Evolutionary conservation across 2,888 invertebrate species (phyloP).

Genomic region (Harpagoxenus sublaevis): DNA sequence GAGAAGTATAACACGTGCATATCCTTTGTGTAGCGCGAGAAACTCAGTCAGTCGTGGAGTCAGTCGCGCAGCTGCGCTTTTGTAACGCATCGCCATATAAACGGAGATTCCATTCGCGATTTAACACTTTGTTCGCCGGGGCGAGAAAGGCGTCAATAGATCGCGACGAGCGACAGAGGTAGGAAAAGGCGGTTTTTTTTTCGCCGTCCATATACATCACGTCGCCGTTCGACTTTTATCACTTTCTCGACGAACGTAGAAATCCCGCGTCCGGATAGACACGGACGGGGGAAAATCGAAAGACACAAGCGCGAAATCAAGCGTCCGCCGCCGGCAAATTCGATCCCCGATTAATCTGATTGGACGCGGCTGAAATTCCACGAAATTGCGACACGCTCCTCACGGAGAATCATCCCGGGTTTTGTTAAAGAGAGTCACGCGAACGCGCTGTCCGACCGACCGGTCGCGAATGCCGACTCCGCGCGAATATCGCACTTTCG

Average conservation of each 20-base stretch:
- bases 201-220: slow-evolving; percentile 9
- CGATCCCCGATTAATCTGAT: slow-evolving; percentile 22
- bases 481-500: slow-evolving; percentile 19
- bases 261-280: slow-evolving; percentile 12
- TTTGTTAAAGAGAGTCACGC: slow-evolving; percentile 5
- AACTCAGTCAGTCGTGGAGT: not conserved
- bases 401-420: not conserved
- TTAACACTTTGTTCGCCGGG: slow-evolving; percentile 36
- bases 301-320: slow-evolving; percentile 21
- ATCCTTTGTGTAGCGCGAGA: not conserved
- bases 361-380: not conserved
- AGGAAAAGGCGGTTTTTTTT: slow-evolving; percentile 28
- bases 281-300: not conserved
- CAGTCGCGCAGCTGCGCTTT: slow-evolving; percentile 4
- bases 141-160: slow-evolving; percentile 28
- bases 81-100: not conserved
- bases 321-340: slow-evolving; percentile 2
- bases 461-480: not conserved
- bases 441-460: not conserved
- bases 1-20: not conserved
- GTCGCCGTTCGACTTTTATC: slow-evolving; percentile 27
- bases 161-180: slow-evolving; percentile 26
- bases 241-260: slow-evolving; percentile 11
- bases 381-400: not conserved
- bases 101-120: slow-evolving; percentile 42